Conservation (phyloP, 2,797 vertebrate genomes). For the Potorous gilbertii region DNA sequence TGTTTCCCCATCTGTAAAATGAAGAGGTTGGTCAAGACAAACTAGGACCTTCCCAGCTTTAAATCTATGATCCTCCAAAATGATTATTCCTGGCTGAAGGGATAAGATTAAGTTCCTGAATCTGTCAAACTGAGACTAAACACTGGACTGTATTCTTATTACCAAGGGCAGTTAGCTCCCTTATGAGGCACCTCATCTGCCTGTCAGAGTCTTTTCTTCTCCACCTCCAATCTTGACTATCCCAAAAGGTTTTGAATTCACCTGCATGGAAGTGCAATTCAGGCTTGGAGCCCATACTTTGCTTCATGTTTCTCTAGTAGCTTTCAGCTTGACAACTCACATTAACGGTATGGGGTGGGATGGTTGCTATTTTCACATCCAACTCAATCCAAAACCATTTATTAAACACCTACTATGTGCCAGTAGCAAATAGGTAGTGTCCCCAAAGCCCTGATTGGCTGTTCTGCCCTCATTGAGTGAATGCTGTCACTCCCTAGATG, state of each 20-base stretch:
- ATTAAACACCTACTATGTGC: background rate
- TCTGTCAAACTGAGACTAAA: background rate
- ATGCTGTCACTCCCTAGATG: background rate
- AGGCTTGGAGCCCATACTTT: background rate
- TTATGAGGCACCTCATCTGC: background rate
- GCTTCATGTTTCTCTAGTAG: background rate
- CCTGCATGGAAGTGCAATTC: background rate
- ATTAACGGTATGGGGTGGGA: background rate
- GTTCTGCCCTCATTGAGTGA: background rate
- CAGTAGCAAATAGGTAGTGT: background rate
- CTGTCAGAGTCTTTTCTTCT: background rate
- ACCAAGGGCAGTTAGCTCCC: background rate
- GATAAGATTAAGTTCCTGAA: background rate
- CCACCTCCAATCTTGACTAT: background rate
- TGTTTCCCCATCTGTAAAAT: background rate
- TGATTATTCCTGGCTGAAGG: background rate
- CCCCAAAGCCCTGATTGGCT: background rate
- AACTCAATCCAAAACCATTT: background rate
- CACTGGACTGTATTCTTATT: background rate
- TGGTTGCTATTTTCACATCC: background rate
- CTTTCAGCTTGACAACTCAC: background rate
- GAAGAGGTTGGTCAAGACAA: background rate
- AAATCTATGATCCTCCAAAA: background rate
- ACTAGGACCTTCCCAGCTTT: background rate
- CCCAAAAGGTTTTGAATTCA: background rate